Evolutionary conservation across 2,888 invertebrate species (phyloP).

Genomic region (Chymomyza caudatula): DNA sequence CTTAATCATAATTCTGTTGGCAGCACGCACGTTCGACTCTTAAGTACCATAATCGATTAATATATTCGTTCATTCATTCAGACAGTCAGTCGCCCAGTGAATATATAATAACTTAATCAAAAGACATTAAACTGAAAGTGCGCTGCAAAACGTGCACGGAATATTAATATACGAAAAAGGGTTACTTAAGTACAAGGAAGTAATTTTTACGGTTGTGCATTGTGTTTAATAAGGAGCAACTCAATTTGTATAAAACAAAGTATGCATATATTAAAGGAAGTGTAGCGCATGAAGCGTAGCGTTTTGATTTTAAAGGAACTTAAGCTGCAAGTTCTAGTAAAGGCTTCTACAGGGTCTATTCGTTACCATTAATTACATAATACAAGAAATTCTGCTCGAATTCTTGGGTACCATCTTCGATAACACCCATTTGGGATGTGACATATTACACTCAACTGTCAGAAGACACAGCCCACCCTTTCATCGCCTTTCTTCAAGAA

Average conservation of each 20-base stretch:
- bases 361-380: too few relatives aligned
- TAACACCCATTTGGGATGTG: too few relatives aligned
- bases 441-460: too few relatives aligned
- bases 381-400: too few relatives aligned
- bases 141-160: neutral
- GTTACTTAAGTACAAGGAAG: neutral
- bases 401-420: too few relatives aligned
- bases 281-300: neutral
- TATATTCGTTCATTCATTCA: conserved; percentile 11
- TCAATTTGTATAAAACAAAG: neutral
- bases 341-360: too few relatives aligned
- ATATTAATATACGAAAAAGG: neutral
- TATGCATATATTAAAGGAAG: neutral
- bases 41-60: neutral
- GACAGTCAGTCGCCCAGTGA: conserved; percentile 25
- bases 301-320: neutral
- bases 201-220: neutral
- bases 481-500: too few relatives aligned
- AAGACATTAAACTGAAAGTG: neutral
- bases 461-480: too few relatives aligned
- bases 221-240: neutral
- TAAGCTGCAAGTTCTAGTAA: too few relatives aligned
- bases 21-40: neutral
- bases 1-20: neutral
- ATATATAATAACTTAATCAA: conserved; percentile 11